Conservation (phyloP, 1,140 invertebrate species). For the Drosophila bocki region DNA sequence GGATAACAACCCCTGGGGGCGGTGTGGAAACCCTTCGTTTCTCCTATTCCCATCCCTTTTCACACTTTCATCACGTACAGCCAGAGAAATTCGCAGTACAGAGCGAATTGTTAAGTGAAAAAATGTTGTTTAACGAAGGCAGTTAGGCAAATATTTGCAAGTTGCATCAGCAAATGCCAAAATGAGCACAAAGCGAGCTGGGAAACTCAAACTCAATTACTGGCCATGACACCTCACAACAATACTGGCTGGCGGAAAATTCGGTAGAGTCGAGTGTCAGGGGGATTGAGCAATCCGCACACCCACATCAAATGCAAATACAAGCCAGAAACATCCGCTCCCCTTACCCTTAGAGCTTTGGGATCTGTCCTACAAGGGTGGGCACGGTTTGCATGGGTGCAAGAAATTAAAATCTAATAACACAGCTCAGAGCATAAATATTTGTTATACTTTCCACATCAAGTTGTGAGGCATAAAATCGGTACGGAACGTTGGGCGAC, state of each 20-base stretch:
- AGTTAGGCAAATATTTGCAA: constrained; percentile 81
- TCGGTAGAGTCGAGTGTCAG: constrained; percentile 4
- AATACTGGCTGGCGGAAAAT: constrained; percentile 29
- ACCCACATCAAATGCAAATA: constrained; percentile 68
- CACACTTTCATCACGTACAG: constrained; percentile 65
- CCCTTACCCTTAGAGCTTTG: constrained; percentile 17
- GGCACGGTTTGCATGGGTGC: constrained; percentile 69
- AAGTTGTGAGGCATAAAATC: constrained; percentile 34
- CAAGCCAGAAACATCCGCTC: constrained; percentile 75
- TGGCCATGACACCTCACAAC: constrained; percentile 78
- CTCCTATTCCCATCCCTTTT: constrained; percentile 7
- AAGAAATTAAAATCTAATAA: constrained; percentile 84
- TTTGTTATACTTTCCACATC: constrained; percentile 78
- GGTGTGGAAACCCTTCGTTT: constrained; percentile 31
- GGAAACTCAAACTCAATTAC: constrained; percentile 74
- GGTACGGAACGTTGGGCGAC: constrained; percentile 18
- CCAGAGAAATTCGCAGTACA: constrained; percentile 61
- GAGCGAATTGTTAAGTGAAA: constrained; percentile 11
- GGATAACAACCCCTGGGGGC: constrained; percentile 43
- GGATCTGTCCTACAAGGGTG: constrained; percentile 5
- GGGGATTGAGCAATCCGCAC: constrained; percentile 42
- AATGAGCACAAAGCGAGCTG: constrained; percentile 53
- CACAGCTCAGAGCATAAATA: constrained; percentile 83
- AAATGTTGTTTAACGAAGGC: constrained; percentile 65
- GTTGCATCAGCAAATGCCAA: constrained; percentile 72